These are phyloP conservation scores for Danio choprae DNA, from an alignment of 2,797 vertebrate genomes.

Conservation along the genomic window DNA sequence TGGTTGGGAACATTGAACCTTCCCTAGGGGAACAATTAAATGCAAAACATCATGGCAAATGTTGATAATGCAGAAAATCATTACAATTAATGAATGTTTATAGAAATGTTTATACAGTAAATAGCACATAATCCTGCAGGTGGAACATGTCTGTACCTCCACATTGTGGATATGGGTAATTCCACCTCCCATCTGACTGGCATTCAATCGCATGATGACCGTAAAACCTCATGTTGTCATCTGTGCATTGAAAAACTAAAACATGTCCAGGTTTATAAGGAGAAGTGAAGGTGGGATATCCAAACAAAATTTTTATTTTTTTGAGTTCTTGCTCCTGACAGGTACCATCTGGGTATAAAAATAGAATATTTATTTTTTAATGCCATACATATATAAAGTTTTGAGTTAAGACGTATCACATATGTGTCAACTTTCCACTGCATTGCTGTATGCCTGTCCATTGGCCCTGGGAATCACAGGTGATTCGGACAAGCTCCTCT, in stretches of 20 bases:
- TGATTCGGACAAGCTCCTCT: background rate
- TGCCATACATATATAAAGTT: too few relatives aligned
- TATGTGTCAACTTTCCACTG: conserved; percentile 27
- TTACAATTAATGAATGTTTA: background rate
- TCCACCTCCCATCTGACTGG: conserved; percentile 66
- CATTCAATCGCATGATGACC: conserved; percentile 61
- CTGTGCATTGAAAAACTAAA: conserved; percentile 62
- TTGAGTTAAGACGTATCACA: too few relatives aligned
- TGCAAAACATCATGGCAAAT: background rate
- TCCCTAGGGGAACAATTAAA: background rate
- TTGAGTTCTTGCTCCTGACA: conserved; percentile 43
- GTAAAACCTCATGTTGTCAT: background rate
- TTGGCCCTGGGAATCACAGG: background rate
- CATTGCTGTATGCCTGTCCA: conserved; percentile 30
- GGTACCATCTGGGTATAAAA: conserved; percentile 36
- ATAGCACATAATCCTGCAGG: background rate
- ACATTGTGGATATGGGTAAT: conserved; percentile 63
- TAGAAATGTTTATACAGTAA: background rate
- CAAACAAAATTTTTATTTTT: conserved; percentile 33
- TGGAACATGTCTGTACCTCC: conserved; percentile 49
- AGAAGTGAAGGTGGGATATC: conserved; percentile 15
- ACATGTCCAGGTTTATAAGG: conserved; percentile 53
- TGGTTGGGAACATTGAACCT: background rate
- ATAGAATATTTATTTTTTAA: background rate
- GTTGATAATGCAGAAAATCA: background rate